A percentile compares a stretch with the other conserved stretches of the same genome.
These are phyloP conservation scores for Proteles cristata DNA, from an alignment of 2,113 vertebrate species.

Conservation along the genomic window DNA sequence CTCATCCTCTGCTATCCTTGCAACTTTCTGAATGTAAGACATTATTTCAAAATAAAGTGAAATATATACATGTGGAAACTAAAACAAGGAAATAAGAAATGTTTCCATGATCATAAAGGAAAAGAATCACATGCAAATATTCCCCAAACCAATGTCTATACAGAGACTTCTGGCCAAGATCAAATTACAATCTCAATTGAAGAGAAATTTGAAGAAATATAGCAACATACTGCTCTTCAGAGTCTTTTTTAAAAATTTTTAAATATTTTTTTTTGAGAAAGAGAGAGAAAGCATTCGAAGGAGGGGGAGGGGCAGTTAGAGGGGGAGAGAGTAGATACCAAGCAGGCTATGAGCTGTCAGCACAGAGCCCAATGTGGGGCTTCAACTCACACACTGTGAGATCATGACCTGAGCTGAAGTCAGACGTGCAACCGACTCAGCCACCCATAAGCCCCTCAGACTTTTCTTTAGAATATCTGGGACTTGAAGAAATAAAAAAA, in stretches of 20 bases:
- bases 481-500: background rate
- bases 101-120: background rate
- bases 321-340: too few relatives aligned
- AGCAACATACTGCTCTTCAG: background rate
- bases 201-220: background rate
- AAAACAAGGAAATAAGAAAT: background rate
- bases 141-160: background rate
- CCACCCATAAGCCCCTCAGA: background rate
- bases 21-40: background rate
- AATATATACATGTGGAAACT: background rate
- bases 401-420: too few relatives aligned
- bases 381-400: too few relatives aligned
- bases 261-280: too few relatives aligned
- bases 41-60: background rate
- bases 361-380: too few relatives aligned
- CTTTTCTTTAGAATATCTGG: background rate
- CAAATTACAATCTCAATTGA: background rate
- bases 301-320: too few relatives aligned
- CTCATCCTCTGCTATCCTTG: background rate
- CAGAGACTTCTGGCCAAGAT: background rate
- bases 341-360: too few relatives aligned
- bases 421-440: too few relatives aligned
- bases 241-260: background rate
- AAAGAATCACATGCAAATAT: background rate
- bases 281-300: too few relatives aligned